phyloP scores from a whole-genome alignment of 2,888 invertebrate species.

The Caenorhabditis sulstoni region DNA sequence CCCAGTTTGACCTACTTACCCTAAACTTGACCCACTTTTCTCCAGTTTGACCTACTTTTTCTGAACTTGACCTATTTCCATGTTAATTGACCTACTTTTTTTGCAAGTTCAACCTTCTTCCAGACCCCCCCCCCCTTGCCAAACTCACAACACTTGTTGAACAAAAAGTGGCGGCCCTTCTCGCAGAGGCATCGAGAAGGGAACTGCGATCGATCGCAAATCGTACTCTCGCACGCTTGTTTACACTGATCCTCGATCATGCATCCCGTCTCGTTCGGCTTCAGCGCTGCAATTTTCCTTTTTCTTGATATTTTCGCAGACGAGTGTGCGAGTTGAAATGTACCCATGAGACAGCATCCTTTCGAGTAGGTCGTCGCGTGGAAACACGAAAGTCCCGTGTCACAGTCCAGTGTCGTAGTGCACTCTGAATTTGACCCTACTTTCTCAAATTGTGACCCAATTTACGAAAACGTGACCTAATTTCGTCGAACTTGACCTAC shows the following conservation, averaged over 20 bases:
- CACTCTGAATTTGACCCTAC: constrained; percentile 59
- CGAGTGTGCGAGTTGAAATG: not conserved
- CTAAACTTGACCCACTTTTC: no score
- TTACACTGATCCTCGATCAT: constrained; percentile 78
- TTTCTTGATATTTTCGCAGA: no score
- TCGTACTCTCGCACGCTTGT: constrained; percentile 76
- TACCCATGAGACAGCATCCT: constrained; percentile 74
- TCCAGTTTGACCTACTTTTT: no score
- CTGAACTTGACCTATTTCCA: no score
- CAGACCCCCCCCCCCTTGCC: not conserved
- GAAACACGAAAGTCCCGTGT: constrained; percentile 72
- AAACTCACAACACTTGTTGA: constrained; percentile 79
- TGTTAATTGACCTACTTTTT: not conserved
- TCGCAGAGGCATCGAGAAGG: constrained; percentile 76
- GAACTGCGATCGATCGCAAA: constrained; percentile 69
- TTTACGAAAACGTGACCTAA: no score
- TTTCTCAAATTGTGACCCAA: not conserved
- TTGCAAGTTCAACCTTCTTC: not conserved
- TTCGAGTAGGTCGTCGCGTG: constrained; percentile 66
- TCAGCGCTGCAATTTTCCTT: constrained; percentile 69
- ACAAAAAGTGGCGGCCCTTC: constrained; percentile 75
- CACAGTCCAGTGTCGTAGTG: constrained; percentile 73
- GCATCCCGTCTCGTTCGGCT: constrained; percentile 78
- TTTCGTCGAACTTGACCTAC: no score
- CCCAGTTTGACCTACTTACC: no score